Conservation (phyloP, 2,797 vertebrate genomes). For the Triplophysa yarkandensis region DNA sequence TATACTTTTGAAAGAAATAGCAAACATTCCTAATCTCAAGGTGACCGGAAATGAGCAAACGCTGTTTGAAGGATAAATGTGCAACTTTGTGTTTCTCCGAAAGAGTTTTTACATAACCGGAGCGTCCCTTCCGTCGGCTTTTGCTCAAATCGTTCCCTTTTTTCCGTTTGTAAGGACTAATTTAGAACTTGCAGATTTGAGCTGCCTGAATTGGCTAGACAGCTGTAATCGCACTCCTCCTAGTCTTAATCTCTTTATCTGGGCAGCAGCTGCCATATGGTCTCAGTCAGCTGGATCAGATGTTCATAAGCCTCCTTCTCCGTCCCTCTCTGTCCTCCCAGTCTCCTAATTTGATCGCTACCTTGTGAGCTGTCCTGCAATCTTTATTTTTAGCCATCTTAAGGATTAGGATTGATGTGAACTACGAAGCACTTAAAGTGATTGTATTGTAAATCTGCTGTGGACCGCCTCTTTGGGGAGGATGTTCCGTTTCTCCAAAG, state of each 20-base stretch:
- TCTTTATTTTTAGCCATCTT: conserved; percentile 99
- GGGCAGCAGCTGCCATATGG: conserved; percentile 99
- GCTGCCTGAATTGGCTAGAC: conserved; percentile 99
- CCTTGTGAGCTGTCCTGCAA: conserved; percentile 91
- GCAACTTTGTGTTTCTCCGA: conserved; percentile 51
- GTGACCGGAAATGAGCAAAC: not conserved
- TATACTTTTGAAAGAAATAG: too few species aligned
- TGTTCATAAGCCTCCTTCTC: conserved; percentile 99
- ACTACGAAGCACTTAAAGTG: conserved; percentile 99
- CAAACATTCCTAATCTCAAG: conserved; percentile 21
- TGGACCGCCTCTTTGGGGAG: conserved; percentile 71
- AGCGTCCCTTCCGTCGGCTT: conserved; percentile 63
- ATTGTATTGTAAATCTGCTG: conserved; percentile 99
- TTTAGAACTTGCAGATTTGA: conserved; percentile 99
- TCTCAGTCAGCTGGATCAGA: conserved; percentile 99
- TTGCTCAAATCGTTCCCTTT: conserved; percentile 49
- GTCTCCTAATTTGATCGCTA: conserved; percentile 96
- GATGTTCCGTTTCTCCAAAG: conserved; percentile 74
- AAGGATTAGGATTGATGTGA: conserved; percentile 99
- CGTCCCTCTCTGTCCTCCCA: conserved; percentile 88
- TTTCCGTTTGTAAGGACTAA: conserved; percentile 86
- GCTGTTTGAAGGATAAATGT: conserved; percentile 22
- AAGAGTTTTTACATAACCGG: conserved; percentile 62
- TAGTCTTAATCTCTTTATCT: conserved; percentile 99
- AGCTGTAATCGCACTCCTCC: conserved; percentile 99